Percentiles rank a stretch among this genome's conserved stretches.
Evolutionary conservation across 2,888 invertebrate species (phyloP).

Genomic region (Papilio elwesi): DNA sequence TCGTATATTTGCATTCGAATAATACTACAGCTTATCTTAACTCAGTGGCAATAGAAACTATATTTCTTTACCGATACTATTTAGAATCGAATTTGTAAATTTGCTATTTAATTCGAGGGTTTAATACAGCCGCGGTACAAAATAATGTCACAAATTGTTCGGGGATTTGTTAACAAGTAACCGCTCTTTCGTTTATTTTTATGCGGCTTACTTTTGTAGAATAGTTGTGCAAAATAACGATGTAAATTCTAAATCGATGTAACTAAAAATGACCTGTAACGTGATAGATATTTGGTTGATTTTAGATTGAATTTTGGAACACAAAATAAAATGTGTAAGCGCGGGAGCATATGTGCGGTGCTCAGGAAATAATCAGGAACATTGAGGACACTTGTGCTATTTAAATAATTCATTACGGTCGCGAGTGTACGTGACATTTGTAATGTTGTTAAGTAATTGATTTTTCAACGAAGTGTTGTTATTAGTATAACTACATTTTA

Average conservation of each 20-base stretch:
- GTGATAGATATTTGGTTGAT: neutral
- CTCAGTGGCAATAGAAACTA: neutral
- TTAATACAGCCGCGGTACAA: constrained; percentile 30
- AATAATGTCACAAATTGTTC: constrained; percentile 38
- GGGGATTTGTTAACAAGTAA: constrained; percentile 39
- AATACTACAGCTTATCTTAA: neutral
- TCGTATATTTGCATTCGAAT: constrained; percentile 3
- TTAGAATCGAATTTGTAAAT: neutral
- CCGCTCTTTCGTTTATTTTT: constrained; percentile 36
- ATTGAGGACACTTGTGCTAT: constrained; percentile 19
- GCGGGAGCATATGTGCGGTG: constrained; percentile 28
- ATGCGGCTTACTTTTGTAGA: constrained; percentile 19
- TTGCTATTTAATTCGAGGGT: constrained; percentile 28
- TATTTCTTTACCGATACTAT: neutral
- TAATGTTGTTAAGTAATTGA: constrained; percentile 4
- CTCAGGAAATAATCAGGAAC: constrained; percentile 22
- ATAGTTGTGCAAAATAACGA: constrained; percentile 17
- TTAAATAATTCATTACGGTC: constrained; percentile 20
- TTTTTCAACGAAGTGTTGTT: neutral
- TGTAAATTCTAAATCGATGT: neutral
- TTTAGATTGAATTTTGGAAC: neutral
- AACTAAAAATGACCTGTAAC: neutral
- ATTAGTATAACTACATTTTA: neutral
- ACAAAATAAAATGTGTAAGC: neutral
- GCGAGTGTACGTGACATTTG: constrained; percentile 1